phyloP scores from a whole-genome alignment of 2,113 vertebrate species.

The Nesospiza acunhae region DNA sequence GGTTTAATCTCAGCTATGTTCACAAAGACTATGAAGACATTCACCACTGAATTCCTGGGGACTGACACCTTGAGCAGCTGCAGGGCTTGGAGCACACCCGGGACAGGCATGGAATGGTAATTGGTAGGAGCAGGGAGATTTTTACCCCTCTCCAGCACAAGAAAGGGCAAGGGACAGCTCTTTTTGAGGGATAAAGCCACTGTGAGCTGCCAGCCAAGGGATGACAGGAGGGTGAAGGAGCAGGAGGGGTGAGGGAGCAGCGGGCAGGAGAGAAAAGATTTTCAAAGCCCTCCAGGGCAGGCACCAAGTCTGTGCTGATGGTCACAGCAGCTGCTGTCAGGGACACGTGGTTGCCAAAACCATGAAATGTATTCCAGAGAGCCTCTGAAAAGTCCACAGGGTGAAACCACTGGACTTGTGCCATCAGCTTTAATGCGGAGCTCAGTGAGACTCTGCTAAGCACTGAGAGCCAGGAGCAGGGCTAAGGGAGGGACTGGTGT shows the following conservation, averaged over 20 bases:
- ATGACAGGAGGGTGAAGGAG: not conserved
- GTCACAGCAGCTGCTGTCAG: not conserved
- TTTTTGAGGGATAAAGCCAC: not conserved
- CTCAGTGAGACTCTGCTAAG: not conserved
- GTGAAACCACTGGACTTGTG: not conserved
- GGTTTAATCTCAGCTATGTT: constrained; percentile 64
- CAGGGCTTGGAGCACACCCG: rapidly evolving
- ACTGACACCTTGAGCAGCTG: not conserved
- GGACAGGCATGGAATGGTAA: not conserved
- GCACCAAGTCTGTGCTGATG: not conserved
- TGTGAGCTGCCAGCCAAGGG: not conserved
- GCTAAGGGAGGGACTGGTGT: not conserved
- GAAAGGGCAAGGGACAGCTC: not conserved
- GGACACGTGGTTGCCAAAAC: not conserved
- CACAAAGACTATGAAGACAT: not conserved
- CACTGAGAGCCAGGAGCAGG: not conserved
- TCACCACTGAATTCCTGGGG: not conserved
- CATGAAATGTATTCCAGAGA: not conserved
- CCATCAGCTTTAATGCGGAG: not conserved
- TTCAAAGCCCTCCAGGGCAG: not conserved
- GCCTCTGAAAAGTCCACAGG: not conserved
- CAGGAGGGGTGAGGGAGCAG: not conserved
- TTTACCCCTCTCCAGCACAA: not conserved
- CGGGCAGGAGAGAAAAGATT: not conserved
- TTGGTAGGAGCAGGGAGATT: not conserved